Evolutionary conservation across 2,797 vertebrate genomes (phyloP), one percentile per base, ranked within the genome.

Genomic region (Muraenolepis orangiensis): DNA sequence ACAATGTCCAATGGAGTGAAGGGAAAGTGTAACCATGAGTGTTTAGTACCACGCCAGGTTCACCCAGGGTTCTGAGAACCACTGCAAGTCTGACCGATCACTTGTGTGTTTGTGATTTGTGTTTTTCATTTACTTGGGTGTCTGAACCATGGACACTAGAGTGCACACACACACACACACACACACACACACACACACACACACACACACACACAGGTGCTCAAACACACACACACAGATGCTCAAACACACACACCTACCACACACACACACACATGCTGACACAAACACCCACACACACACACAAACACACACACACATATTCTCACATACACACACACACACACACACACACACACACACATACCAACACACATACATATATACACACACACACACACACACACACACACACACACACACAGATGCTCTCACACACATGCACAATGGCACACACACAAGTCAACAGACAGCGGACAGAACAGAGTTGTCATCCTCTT

Each of bases 401-500:
- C 42, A 51, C 67, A 36, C 66, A 57, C 20, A 69, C 66, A 61
- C 67, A 74, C 73, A 74, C 28, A 51, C 28, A 13, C 3, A 46
- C 28, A 32, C 30, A 12, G 38, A 36, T 67, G 51, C n/a, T n/a
- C n/a, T n/a, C n/a, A n/a, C n/a, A n/a, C 66, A 51, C 67, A 69
- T 34, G 42, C 64, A 57, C 74, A 26, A 51, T 46, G 66, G 70
- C 71, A 46, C 46, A 76, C 46, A 76, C 70, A 36, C 71, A 71
- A 69, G 76, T 70, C 77, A 66, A 72, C 32, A 71, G 6, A 28
- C 1, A 29, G 46, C 18, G 46, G 46, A 18, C 20, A n/a, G 46
- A 57, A 34, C 32, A 18, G 46, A n/a, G 18, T 64, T 70, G 68
- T 75, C 72, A 77, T 13, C 72, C 29, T 80, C 76, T 84, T 79